A percentile compares a stretch with the other conserved stretches of the same genome.
Evolutionary conservation across 2,113 vertebrate genomes (phyloP).

Genomic region (Lycaon pictus): DNA sequence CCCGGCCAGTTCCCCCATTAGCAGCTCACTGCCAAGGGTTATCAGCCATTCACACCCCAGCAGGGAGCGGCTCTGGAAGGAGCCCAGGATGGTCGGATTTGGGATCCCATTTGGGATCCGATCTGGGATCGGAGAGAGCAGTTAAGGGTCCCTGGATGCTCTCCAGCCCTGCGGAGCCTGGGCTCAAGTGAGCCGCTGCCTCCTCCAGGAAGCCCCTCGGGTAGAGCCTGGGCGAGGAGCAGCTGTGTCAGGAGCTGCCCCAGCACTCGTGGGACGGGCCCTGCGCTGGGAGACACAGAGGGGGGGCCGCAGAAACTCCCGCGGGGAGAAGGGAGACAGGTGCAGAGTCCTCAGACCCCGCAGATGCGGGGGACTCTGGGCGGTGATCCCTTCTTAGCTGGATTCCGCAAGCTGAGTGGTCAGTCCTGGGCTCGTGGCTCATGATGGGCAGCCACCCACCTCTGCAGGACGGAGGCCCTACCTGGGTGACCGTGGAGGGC

Average conservation of each 20-base stretch:
- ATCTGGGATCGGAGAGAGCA: constrained; percentile 19
- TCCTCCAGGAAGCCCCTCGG: neutral
- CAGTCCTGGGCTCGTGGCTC: neutral
- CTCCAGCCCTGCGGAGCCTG: neutral
- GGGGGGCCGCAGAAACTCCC: neutral
- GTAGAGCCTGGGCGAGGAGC: neutral
- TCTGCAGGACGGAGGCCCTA: neutral
- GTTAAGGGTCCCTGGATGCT: neutral
- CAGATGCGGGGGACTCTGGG: neutral
- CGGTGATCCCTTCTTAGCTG: neutral
- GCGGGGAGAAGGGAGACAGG: neutral
- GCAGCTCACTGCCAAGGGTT: constrained; percentile 13
- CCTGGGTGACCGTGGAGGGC: too few relatives aligned
- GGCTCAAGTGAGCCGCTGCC: neutral
- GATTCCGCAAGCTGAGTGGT: neutral
- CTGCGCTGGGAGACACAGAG: neutral
- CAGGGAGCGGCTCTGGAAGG: constrained; percentile 32
- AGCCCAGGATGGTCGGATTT: neutral
- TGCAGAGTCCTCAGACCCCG: neutral
- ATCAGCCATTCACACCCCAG: constrained; percentile 64
- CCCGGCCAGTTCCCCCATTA: neutral
- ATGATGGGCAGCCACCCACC: rapidly evolving
- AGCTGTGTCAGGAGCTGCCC: neutral
- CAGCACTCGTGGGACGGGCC: neutral
- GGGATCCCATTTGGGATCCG: neutral